Conservation (phyloP, 2,113 vertebrate genomes). For the Psittacula cyanocephala region DNA sequence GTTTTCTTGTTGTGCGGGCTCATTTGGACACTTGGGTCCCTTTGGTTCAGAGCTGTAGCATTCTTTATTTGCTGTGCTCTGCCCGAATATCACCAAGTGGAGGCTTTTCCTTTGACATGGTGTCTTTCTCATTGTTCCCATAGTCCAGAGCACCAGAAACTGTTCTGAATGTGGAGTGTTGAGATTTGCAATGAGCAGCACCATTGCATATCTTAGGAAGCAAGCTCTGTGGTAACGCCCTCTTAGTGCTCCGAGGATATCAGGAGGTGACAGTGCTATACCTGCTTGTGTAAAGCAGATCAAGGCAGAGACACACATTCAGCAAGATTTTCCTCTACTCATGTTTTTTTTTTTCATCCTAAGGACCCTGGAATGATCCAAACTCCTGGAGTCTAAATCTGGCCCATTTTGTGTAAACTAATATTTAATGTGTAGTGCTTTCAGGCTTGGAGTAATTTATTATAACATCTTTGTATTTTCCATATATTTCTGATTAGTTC, state of each 20-base stretch:
- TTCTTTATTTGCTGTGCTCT: background rate
- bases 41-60: background rate
- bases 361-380: background rate
- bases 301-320: background rate
- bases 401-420: background rate
- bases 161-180: rapidly evolving
- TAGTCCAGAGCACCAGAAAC: background rate
- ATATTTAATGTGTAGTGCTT: background rate
- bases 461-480: background rate
- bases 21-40: background rate
- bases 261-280: background rate
- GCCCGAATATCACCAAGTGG: background rate
- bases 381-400: background rate
- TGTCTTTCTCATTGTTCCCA: background rate
- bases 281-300: background rate
- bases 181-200: background rate
- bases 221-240: rapidly evolving
- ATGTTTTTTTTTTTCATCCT: background rate
- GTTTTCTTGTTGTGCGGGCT: background rate
- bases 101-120: background rate
- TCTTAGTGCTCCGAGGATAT: rapidly evolving
- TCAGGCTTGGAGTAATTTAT: background rate
- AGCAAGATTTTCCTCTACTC: background rate
- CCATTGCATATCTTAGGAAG: rapidly evolving
- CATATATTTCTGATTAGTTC: background rate